Base-by-base conservation (phyloP, 2,797 vertebrate species). In the Melanotaenia nigrans region DNA sequence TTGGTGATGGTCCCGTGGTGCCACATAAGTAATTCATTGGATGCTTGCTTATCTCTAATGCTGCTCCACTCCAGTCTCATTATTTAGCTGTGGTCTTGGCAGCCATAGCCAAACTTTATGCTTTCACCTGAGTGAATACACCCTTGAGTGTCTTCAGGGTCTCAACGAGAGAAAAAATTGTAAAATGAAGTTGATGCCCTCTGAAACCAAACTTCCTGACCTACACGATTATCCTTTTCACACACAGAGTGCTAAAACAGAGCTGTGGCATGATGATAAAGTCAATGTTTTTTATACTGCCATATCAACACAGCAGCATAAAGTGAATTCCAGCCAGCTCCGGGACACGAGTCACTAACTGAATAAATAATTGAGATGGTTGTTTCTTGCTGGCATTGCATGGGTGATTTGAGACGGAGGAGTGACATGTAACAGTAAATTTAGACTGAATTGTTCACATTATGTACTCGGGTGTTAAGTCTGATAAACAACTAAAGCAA, bases 21-120 rank as follows among this genome's bases (percentile, higher is more conserved):
- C 77, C 73, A 67, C 81, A 75, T 83, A 71, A 83, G 55, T 78
- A 30, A 77, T 85, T 82, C 73, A 82, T 85, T 74, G 73, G 66
- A 42, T 25, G 36, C 78, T 68, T 42, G 74, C 71, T 82, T 81
- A 75, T 71, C 16, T 14, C 49, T 82, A 76, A 86, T 81, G 80
- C 74, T 67, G 59, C 67, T 79, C 56, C 72, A 62, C 80, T 81
- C 45, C 0, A 57, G 68, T 60, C 82, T 81, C 75, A 63, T 87
- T 72, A 82, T 76, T 81, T 67, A 77, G 77, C 76, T 0, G 54
- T 13, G 36, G 36, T 38, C 36, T 38, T 10, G 11, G 36, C 36
- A 38, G 36, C 36, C 9, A 3, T 13, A 3, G 36, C 36, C 36
- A 13, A 38, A 11, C 36, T 38, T 38, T 71, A 40, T 38, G 74